Base-by-base conservation (phyloP, 2,113 vertebrate genomes). In the Mystacornis crossleyi region DNA sequence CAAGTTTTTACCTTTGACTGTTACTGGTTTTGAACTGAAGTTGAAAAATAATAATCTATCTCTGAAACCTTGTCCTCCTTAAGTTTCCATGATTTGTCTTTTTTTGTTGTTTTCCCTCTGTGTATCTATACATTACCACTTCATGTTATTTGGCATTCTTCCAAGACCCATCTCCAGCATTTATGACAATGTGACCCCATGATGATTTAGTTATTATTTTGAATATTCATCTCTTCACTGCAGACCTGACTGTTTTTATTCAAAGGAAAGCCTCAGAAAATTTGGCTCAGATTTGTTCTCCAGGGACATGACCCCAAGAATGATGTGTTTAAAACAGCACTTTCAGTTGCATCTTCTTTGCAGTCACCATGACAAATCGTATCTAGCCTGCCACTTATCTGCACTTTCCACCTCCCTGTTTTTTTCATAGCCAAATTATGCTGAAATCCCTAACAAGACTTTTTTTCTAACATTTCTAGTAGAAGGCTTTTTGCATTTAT, bases 361-460 rank as follows among this genome's bases (percentile, higher is more conserved):
- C 36, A 89, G 29, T 95, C 93, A 91, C 47, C 13, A 3, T 80
- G 82, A 92, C 55, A 93, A 92, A 89, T 84, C 69, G 40, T 64
- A 90, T 66, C 86, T 53, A 86, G 86, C 75, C 75, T 95, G 60
- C 43, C 51, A 71, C 83, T 81, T 90, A 73, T 51, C 48, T 93
- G 75, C 24, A 58, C 69, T 80, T 89, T 86, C 64, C 60, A 93
- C 51, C 67, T 96, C 83, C 72, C 86, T 86, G 51, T 83, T 89
- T 82, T 92, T 81, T 73, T 86, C 60, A 51, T 51, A 89, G 72
- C 72, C 83, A 95, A 89, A 95, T 86, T 81, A 92, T 54, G 69
- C 91, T 21, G 4, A 51, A 83, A 92, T 84, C 64, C 24, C 24
- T 95, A 81, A 74, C 71, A 92, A 81, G 80, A 58, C 12, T 92